Evolutionary conservation across 2,797 vertebrate genomes (phyloP).

Genomic region (Megalops cyprinoides): DNA sequence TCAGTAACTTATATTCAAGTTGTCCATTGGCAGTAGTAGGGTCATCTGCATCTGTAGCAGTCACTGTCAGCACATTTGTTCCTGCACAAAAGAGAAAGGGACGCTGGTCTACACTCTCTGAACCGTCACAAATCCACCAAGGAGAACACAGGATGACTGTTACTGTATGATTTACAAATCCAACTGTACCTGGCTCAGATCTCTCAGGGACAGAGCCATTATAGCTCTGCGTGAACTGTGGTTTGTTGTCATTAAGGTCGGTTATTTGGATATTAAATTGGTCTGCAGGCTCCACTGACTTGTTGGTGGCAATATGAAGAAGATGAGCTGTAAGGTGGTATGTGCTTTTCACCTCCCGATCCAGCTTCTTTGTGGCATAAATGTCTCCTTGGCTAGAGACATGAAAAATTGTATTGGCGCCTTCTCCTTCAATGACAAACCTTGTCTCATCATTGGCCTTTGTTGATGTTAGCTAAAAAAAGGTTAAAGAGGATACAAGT

Average conservation of each 20-base stretch:
- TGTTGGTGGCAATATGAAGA: slow-evolving; percentile 42
- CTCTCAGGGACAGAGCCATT: slow-evolving; percentile 68
- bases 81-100: slow-evolving; percentile 49
- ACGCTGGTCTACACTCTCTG: not conserved
- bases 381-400: slow-evolving; percentile 69
- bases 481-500: slow-evolving; percentile 1
- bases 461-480: slow-evolving; percentile 67
- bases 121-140: not conserved
- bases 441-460: not conserved
- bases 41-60: slow-evolving; percentile 73
- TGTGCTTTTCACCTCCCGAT: slow-evolving; percentile 67
- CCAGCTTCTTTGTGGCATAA: slow-evolving; percentile 61
- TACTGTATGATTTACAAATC: not conserved
- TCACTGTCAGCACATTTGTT: slow-evolving; percentile 59
- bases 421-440: slow-evolving; percentile 69
- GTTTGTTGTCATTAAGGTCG: slow-evolving; percentile 75
- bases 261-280: slow-evolving; percentile 64
- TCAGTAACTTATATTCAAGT: slow-evolving; percentile 61
- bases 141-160: no score
- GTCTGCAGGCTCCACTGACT: slow-evolving; percentile 55
- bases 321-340: slow-evolving; percentile 67
- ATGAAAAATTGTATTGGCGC: slow-evolving; percentile 65
- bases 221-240: slow-evolving; percentile 58
- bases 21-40: slow-evolving; percentile 64
- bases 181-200: slow-evolving; percentile 58